A percentile compares a stretch with the other conserved stretches of the same genome.
Evolutionary conservation across 2,113 vertebrate species (phyloP).

Genomic region (Tupaia chinensis): DNA sequence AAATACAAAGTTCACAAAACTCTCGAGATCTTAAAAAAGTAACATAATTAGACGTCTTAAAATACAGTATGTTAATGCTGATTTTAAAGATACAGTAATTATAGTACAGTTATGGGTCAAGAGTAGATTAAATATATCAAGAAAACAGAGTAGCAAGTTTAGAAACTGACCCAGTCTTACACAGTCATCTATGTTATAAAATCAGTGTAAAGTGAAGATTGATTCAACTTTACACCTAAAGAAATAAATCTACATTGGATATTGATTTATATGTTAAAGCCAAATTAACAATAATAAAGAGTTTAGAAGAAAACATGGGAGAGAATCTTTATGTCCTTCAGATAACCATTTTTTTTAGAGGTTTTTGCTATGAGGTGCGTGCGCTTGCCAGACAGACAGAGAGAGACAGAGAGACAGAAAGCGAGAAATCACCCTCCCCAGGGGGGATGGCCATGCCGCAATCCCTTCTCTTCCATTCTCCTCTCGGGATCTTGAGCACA

Average conservation of each 20-base stretch:
- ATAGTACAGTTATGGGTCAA: background rate
- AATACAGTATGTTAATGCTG: background rate
- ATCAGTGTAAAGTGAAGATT: background rate
- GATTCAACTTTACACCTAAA: background rate
- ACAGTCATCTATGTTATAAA: background rate
- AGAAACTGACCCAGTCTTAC: background rate
- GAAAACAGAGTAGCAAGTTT: background rate
- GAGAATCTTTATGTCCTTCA: background rate
- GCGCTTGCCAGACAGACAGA: too few species aligned
- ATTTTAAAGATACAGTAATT: background rate
- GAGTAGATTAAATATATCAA: background rate
- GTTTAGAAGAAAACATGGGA: background rate
- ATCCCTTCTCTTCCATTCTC: too few species aligned
- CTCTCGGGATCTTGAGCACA: too few species aligned
- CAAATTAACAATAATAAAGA: background rate
- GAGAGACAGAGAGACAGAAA: too few species aligned
- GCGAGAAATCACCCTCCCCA: too few species aligned
- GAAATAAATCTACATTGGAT: background rate
- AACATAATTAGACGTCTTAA: background rate
- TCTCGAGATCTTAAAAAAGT: background rate
- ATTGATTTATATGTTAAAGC: background rate
- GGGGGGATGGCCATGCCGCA: too few species aligned
- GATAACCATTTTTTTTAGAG: too few species aligned
- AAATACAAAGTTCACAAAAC: background rate
- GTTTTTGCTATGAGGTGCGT: too few species aligned